A percentile compares a stretch with the other conserved stretches of the same genome.
Evolutionary conservation across 2,797 vertebrate genomes (phyloP).

Genomic region (Adrianichthys oophorus): DNA sequence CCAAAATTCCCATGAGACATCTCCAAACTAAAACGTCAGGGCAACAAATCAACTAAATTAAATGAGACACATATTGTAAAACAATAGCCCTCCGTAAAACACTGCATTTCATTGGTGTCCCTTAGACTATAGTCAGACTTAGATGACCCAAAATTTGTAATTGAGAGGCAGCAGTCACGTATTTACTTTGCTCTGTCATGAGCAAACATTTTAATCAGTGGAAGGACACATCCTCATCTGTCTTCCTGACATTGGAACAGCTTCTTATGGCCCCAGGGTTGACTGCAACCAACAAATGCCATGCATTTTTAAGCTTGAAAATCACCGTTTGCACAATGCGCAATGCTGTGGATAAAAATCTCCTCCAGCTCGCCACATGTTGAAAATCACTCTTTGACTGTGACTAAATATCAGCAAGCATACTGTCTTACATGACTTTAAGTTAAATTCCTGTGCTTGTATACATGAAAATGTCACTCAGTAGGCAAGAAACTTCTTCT

Average conservation of each 20-base stretch:
- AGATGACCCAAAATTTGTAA: neutral
- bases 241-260: slow-evolving; percentile 1
- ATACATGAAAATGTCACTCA: slow-evolving; percentile 3
- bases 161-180: neutral
- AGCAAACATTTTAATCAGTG: slow-evolving; percentile 35
- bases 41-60: too few relatives aligned
- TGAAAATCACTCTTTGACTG: neutral
- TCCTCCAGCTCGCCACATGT: neutral
- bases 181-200: slow-evolving; percentile 7
- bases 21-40: too few relatives aligned
- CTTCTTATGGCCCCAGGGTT: slow-evolving; percentile 8
- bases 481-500: neutral
- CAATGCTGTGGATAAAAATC: slow-evolving; percentile 24
- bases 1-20: too few relatives aligned
- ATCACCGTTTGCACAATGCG: slow-evolving; percentile 32
- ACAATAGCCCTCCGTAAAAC: too few relatives aligned
- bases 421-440: neutral
- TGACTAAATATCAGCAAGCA: neutral
- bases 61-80: too few relatives aligned
- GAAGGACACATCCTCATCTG: slow-evolving; percentile 13
- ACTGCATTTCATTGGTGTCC: too few relatives aligned
- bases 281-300: slow-evolving; percentile 2
- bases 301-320: slow-evolving; percentile 15
- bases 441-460: neutral
- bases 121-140: too few relatives aligned